phyloP scores from a whole-genome alignment of 2,797 vertebrate genomes.

The Masticophis lateralis region DNA sequence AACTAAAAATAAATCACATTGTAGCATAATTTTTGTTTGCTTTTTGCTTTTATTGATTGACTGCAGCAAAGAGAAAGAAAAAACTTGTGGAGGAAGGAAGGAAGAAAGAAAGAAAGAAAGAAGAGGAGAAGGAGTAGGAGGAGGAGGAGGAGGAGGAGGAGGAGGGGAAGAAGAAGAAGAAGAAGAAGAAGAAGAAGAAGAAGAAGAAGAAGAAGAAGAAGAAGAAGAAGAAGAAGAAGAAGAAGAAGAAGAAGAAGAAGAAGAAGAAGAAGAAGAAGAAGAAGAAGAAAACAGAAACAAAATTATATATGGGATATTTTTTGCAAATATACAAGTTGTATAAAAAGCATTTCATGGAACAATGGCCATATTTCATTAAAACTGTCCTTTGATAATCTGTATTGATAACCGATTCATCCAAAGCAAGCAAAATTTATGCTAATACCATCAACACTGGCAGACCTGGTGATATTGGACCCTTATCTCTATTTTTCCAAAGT shows the following conservation, averaged over 20 bases:
- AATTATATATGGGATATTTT: neutral
- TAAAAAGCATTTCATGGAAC: neutral
- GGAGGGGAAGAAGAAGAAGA: too few relatives aligned
- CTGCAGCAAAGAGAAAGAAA: neutral
- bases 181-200: too few relatives aligned
- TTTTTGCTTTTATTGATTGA: neutral
- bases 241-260: too few relatives aligned
- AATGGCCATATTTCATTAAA: neutral
- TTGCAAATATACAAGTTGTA: neutral
- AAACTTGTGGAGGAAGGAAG: neutral
- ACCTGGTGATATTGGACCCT: neutral
- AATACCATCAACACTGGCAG: neutral
- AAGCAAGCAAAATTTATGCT: neutral
- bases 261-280: neutral
- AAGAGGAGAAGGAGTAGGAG: fast-evolving
- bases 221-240: too few relatives aligned
- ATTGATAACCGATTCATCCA: neutral
- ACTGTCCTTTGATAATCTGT: neutral
- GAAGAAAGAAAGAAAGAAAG: neutral
- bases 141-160: fast-evolving
- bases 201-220: too few relatives aligned
- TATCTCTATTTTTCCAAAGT: neutral
- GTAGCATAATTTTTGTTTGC: neutral
- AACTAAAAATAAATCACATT: neutral
- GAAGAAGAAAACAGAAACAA: neutral